Conservation (phyloP, 2,797 vertebrate species). For the Myripristis jacobus region DNA sequence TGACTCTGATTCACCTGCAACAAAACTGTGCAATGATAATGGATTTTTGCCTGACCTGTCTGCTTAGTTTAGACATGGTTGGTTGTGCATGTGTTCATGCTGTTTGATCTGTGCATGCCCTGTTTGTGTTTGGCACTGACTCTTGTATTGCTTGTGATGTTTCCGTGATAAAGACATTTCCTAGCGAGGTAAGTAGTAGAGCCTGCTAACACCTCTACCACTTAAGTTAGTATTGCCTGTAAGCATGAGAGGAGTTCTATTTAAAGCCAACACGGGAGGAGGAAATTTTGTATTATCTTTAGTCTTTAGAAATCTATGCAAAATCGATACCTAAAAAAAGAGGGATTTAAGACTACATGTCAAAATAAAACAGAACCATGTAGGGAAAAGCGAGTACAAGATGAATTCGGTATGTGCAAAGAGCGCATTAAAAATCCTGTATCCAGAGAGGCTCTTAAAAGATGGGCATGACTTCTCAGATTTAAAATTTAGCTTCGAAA, state of each 20-base stretch:
- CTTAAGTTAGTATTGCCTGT: slow-evolving; percentile 14
- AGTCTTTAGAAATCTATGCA: neutral
- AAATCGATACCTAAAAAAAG: slow-evolving; percentile 21
- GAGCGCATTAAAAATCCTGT: slow-evolving; percentile 24
- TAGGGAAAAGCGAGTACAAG: slow-evolving; percentile 4
- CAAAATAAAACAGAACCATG: slow-evolving; percentile 3
- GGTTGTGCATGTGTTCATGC: slow-evolving; percentile 22
- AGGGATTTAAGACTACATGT: neutral
- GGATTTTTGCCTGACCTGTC: slow-evolving; percentile 49
- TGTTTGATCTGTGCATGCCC: slow-evolving; percentile 10
- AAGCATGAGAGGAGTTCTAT: slow-evolving; percentile 4
- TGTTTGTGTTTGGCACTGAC: slow-evolving; percentile 3
- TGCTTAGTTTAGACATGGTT: slow-evolving; percentile 49
- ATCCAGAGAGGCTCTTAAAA: neutral
- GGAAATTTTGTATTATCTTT: slow-evolving; percentile 3
- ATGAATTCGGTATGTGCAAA: slow-evolving; percentile 2
- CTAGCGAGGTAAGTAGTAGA: neutral
- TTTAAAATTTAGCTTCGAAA: slow-evolving; percentile 52
- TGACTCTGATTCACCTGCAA: slow-evolving; percentile 32
- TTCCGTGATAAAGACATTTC: neutral
- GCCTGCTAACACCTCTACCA: too few relatives aligned
- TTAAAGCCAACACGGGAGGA: slow-evolving; percentile 12
- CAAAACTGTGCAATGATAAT: slow-evolving; percentile 42
- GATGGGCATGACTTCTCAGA: neutral
- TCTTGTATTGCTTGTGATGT: slow-evolving; percentile 9